Base-by-base conservation (phyloP, 2,113 vertebrate species). In the Oenanthe melanoleuca region DNA sequence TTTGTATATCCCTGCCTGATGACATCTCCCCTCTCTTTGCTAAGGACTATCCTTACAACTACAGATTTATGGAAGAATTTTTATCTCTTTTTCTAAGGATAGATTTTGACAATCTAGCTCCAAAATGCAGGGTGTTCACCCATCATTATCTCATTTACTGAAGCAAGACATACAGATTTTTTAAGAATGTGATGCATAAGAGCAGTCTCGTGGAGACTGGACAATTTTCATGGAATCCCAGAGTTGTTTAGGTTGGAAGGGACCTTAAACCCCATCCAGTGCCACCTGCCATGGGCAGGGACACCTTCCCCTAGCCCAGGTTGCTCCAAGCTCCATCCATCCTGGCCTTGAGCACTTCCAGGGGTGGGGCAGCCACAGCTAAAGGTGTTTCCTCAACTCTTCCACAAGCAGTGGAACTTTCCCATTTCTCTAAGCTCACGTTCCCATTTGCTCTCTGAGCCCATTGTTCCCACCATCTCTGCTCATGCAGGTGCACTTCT, bases 241-340 rank as follows among this genome's bases (percentile, higher is more conserved):
- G 25, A 42, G 1, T 5, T 0, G 2, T 64, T 80, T 49, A n/a
- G 23, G 25, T 22, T 34, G 31, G 25, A 40, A 49, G 14, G 7
- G 31, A 49, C 14, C 34, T 6, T 5, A 26, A 80, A 38, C 4
- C 4, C 17, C 37, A 65, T 11, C 14, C 44, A 29, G 23, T 52
- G 0, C 9, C 42, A 33, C 3, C 44, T 44, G 12, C 33, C n/a
- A 7, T 3, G 20, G 12, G 13, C 59, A 72, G 44, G 18, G 75
- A 24, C 52, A 73, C 8, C 2, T 80, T 26, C 34, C 26, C 23
- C 34, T 1, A 4, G 0, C 22, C 42, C 75, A 57, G 25, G 9
- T 1, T 23, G 14, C 9, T 72, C 59, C 49, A 87, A 87, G 11
- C 7, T 7, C 40, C 0, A 0, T 40, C 49, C 50, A 65, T 0